These are phyloP conservation scores for Hypercompe scribonia DNA, from an alignment of 2,888 invertebrate genomes.

Conservation along the genomic window DNA sequence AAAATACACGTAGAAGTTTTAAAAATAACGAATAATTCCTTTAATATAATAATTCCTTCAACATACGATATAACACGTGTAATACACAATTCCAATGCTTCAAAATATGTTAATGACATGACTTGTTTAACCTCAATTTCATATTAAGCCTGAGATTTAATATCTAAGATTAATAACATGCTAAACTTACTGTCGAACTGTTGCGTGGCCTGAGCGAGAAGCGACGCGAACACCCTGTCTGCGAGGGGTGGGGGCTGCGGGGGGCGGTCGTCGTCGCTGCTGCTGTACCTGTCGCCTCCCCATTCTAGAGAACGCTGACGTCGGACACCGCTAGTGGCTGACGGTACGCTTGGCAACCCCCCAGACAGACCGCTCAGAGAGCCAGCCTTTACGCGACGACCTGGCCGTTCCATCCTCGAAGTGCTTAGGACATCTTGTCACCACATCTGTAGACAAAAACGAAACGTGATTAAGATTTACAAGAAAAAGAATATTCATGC, in stretches of 20 bases:
- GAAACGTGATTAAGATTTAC: too few relatives aligned
- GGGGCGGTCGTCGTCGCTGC: constrained; percentile 84
- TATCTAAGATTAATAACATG: constrained; percentile 46
- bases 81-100: background rate
- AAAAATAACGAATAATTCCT: background rate
- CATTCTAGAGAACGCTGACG: constrained; percentile 87
- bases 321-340: constrained; percentile 67
- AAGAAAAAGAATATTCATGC: too few relatives aligned
- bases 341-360: constrained; percentile 64
- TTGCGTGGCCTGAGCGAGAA: constrained; percentile 84
- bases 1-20: background rate
- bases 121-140: background rate
- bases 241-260: constrained; percentile 82
- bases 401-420: constrained; percentile 79
- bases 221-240: constrained; percentile 84
- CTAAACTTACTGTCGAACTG: constrained; percentile 81
- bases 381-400: constrained; percentile 80
- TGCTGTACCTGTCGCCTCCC: constrained; percentile 86
- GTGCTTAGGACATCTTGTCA: constrained; percentile 74
- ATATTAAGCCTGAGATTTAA: constrained; percentile 22
- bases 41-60: too few relatives aligned
- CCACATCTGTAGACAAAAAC: constrained; percentile 63
- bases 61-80: background rate
- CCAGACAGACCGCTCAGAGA: constrained; percentile 79
- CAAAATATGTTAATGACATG: background rate